Conservation (phyloP, 2,797 vertebrate genomes). For the Macropus fuliginosus region DNA sequence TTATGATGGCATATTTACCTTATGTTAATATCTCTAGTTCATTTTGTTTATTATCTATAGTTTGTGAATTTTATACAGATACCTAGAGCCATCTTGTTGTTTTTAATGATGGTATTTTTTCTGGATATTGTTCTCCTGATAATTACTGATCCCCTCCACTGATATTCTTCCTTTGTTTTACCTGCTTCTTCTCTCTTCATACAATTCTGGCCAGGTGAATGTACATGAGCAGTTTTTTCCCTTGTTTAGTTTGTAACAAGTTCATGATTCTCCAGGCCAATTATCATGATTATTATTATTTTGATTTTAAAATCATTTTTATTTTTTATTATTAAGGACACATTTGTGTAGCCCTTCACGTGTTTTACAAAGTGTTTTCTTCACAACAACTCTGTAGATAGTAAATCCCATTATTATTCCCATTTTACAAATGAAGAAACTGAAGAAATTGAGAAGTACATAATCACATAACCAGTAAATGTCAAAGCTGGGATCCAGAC, state of each 20-base stretch:
- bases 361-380: not conserved
- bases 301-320: not conserved
- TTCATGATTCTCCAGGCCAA: not conserved
- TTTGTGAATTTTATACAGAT: not conserved
- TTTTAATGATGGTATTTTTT: not conserved
- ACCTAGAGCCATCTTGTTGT: not conserved
- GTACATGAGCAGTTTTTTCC: not conserved
- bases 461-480: not conserved
- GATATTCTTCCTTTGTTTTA: not conserved
- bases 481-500: not conserved
- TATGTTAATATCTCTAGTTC: not conserved
- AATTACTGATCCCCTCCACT: not conserved
- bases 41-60: not conserved
- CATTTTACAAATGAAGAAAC: not conserved
- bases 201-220: not conserved
- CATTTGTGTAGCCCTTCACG: not conserved
- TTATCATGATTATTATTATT: not conserved
- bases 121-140: not conserved
- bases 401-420: not conserved
- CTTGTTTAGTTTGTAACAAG: not conserved
- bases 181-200: not conserved
- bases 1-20: not conserved
- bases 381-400: not conserved
- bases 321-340: not conserved
- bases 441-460: not conserved